Conservation (phyloP, 2,113 vertebrate species). For the Chinchilla lanigera region DNA sequence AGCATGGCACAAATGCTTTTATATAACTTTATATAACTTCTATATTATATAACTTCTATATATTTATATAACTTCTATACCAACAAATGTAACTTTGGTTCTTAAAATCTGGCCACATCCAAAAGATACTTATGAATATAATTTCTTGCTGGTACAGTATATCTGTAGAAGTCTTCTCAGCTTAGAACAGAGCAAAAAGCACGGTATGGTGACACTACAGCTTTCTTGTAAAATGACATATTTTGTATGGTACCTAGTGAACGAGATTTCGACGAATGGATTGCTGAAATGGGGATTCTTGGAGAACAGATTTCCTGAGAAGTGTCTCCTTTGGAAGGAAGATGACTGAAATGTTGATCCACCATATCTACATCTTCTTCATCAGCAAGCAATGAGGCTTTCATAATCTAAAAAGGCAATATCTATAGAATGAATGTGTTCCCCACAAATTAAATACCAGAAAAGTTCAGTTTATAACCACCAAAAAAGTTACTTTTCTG, state of each 20-base stretch:
- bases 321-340: conserved; percentile 81
- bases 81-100: neutral
- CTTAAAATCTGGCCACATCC: neutral
- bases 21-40: neutral
- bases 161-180: neutral
- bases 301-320: conserved; percentile 89
- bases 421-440: conserved; percentile 57
- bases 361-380: conserved; percentile 92
- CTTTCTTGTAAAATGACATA: conserved; percentile 40
- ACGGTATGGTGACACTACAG: neutral
- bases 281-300: conserved; percentile 85
- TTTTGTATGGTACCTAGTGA: conserved; percentile 86
- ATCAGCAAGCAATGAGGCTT: conserved; percentile 95
- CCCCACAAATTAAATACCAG: conserved; percentile 22
- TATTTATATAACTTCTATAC: neutral
- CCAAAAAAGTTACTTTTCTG: neutral
- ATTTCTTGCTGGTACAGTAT: neutral
- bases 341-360: conserved; percentile 80
- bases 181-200: conserved; percentile 29
- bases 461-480: conserved; percentile 4
- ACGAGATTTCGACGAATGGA: conserved; percentile 83
- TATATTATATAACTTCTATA: no score
- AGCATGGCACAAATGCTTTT: no score
- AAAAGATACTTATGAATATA: neutral
- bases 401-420: conserved; percentile 93